Conservation (phyloP, 2,797 vertebrate genomes). For the Morus bassanus region DNA sequence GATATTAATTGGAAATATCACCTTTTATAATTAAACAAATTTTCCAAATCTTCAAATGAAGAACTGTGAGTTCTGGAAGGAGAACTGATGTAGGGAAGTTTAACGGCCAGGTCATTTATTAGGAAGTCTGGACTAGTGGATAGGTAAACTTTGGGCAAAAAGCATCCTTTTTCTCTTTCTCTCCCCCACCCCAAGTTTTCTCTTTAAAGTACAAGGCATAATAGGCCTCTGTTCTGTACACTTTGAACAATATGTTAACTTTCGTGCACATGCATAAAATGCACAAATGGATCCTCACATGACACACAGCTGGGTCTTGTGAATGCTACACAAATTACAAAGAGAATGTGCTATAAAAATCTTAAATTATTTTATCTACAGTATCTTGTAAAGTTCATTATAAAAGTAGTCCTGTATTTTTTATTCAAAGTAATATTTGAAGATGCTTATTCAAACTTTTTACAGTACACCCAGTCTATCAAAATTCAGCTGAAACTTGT, state of each 20-base stretch:
- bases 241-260: not conserved
- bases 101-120: not conserved
- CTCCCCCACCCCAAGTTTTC: rapidly evolving
- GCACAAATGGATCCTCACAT: not conserved
- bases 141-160: not conserved
- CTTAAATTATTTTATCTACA: not conserved
- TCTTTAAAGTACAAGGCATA: not conserved
- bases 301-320: not conserved
- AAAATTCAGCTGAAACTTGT: not conserved
- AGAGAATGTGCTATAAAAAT: not conserved
- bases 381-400: not conserved
- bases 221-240: not conserved
- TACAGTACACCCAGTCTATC: not conserved
- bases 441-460: not conserved
- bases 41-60: not conserved
- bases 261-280: not conserved
- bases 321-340: not conserved
- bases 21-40: not conserved
- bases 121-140: not conserved
- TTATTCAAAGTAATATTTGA: not conserved
- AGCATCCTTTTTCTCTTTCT: not conserved
- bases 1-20: not conserved
- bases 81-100: not conserved
- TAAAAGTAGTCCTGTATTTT: not conserved
- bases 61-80: not conserved